phyloP scores from a whole-genome alignment of 2,888 invertebrate species.

The Amphipoea oculea region DNA sequence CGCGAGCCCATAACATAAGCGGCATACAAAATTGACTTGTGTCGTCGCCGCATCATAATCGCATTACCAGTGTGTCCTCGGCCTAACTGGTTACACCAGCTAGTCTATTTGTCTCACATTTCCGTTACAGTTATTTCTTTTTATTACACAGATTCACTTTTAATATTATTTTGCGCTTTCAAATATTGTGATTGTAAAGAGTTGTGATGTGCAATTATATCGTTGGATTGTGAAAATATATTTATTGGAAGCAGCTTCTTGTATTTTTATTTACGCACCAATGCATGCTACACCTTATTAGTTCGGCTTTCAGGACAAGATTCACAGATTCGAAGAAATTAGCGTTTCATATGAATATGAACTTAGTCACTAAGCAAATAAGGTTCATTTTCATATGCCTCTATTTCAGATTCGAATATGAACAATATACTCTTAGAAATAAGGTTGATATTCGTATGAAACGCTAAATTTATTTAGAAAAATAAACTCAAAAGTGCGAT shows the following conservation, averaged over 20 bases:
- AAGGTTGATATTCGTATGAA: background rate
- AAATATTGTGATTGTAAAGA: constrained; percentile 62
- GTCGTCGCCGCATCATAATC: background rate
- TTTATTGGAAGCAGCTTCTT: constrained; percentile 84
- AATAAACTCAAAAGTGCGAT: background rate
- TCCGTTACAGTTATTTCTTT: constrained; percentile 36
- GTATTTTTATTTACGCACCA: constrained; percentile 81
- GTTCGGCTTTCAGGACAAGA: constrained; percentile 33
- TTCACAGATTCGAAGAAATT: background rate
- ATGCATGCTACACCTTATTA: constrained; percentile 59
- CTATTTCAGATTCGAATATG: background rate
- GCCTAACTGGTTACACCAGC: constrained; percentile 1
- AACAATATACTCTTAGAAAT: background rate
- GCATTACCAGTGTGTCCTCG: background rate
- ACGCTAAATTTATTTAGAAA: background rate
- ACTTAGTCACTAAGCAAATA: fast-evolving
- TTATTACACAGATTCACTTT: constrained; percentile 41
- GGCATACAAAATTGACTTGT: background rate
- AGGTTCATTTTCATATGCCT: background rate
- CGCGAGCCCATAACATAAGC: background rate
- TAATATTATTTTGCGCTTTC: constrained; percentile 72
- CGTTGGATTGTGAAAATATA: constrained; percentile 77
- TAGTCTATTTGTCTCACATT: constrained; percentile 38
- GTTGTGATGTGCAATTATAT: constrained; percentile 73
- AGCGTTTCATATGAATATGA: constrained; percentile 2